Conservation (phyloP, 2,113 vertebrate genomes). For the Rhizomys pruinosus region DNA sequence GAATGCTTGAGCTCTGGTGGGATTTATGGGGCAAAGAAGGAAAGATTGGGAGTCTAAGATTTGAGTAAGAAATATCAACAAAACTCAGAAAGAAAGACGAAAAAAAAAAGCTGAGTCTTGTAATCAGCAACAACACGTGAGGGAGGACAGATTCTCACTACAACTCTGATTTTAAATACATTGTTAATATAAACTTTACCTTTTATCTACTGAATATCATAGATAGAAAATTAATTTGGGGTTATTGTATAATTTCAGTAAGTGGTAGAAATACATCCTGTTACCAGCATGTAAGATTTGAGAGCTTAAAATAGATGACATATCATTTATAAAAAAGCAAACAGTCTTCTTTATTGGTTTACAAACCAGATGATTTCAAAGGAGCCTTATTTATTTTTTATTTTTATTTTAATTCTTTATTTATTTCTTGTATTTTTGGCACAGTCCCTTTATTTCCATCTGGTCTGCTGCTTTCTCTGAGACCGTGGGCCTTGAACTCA, state of each 20-base stretch:
- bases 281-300: not conserved
- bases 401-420: too few relatives aligned
- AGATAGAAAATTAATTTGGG: not conserved
- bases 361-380: not conserved
- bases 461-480: too few relatives aligned
- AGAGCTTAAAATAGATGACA: not conserved
- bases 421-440: too few relatives aligned
- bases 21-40: too few relatives aligned
- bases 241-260: slow-evolving; percentile 18
- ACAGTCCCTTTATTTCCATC: too few relatives aligned
- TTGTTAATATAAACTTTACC: not conserved
- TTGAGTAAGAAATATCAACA: too few relatives aligned
- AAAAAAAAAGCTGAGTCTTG: not conserved
- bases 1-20: too few relatives aligned
- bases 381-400: too few relatives aligned
- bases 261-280: not conserved
- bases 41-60: not conserved
- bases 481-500: too few relatives aligned
- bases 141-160: not conserved
- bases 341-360: not conserved
- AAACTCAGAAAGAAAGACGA: too few relatives aligned
- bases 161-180: not conserved
- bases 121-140: not conserved
- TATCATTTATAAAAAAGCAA: not conserved
- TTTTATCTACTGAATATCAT: not conserved